Conservation (phyloP, 2,888 invertebrate genomes). For the Trissolcus japonicus region DNA sequence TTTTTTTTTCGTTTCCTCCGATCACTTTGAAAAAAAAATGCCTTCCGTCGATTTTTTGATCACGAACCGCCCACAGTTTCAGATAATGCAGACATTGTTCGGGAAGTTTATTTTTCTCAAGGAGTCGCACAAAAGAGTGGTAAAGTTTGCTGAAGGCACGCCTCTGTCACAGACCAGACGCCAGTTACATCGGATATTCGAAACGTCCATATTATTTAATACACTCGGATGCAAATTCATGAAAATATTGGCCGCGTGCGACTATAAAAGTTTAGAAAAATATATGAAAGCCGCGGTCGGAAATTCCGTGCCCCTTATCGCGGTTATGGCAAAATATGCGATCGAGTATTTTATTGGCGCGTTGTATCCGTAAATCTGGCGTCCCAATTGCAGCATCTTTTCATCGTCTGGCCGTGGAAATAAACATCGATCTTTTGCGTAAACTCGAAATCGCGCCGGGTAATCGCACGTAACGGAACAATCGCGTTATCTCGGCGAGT, state of each 20-base stretch:
- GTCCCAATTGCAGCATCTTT: conserved; percentile 54
- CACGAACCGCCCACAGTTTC: conserved; percentile 20
- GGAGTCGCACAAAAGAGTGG: conserved; percentile 20
- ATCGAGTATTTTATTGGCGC: conserved; percentile 52
- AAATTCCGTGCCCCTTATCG: conserved; percentile 51
- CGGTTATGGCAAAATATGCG: conserved; percentile 38
- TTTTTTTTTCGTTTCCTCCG: too few relatives aligned
- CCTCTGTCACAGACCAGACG: conserved; percentile 26
- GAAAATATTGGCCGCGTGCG: conserved; percentile 45
- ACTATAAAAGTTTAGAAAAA: conserved; percentile 32
- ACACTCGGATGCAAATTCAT: conserved; percentile 38
- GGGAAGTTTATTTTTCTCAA: conserved; percentile 25
- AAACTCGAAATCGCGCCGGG: conserved; percentile 50
- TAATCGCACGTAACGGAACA: conserved; percentile 57
- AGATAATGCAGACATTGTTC: conserved; percentile 15
- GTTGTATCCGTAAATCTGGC: conserved; percentile 53
- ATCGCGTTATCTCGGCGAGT: conserved; percentile 54
- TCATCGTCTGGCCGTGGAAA: conserved; percentile 30
- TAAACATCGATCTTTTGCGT: conserved; percentile 51
- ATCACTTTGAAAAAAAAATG: background rate
- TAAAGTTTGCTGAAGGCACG: conserved; percentile 26
- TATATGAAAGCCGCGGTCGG: conserved; percentile 35
- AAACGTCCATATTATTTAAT: conserved; percentile 44
- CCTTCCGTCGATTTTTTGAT: background rate
- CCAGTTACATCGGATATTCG: conserved; percentile 40